Percentiles rank a stretch among this genome's conserved stretches.
phyloP scores from a whole-genome alignment of 2,888 invertebrate species.

The Adineta ricciae region DNA sequence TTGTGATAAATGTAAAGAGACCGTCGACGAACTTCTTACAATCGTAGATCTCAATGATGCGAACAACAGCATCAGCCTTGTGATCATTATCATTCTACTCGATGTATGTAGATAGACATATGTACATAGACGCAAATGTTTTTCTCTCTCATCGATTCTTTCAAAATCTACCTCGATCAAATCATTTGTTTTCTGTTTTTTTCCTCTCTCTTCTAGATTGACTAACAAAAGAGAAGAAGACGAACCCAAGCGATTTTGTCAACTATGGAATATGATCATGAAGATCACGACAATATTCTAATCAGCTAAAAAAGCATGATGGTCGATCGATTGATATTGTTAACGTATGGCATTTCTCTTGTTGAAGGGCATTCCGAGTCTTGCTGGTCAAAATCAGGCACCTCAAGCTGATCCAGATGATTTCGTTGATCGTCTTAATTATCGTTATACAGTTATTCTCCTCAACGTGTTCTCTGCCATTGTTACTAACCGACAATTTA shows the following conservation, averaged over 20 bases:
- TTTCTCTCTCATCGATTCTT: no score
- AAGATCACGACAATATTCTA: background rate
- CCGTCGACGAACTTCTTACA: background rate
- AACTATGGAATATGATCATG: background rate
- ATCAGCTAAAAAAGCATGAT: background rate
- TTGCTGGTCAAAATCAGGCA: background rate
- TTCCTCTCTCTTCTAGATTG: background rate
- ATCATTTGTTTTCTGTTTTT: background rate
- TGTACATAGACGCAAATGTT: background rate
- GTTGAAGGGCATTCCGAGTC: background rate
- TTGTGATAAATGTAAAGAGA: background rate
- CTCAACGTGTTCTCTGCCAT: constrained; percentile 7
- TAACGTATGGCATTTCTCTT: background rate
- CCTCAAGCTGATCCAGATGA: constrained; percentile 14
- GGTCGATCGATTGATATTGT: background rate
- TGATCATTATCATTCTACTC: background rate
- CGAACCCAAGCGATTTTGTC: no score
- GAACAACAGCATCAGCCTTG: background rate
- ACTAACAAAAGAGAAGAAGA: background rate
- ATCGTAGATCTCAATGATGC: background rate
- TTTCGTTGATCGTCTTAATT: background rate
- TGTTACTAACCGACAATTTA: constrained; percentile 23
- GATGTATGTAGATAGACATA: background rate
- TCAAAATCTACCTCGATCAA: no score
- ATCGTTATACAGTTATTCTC: no score